A percentile compares a stretch with the other conserved stretches of the same genome.
These are phyloP conservation scores for Scrobipalpa costella DNA, from an alignment of 2,888 invertebrate genomes.

Conservation along the genomic window DNA sequence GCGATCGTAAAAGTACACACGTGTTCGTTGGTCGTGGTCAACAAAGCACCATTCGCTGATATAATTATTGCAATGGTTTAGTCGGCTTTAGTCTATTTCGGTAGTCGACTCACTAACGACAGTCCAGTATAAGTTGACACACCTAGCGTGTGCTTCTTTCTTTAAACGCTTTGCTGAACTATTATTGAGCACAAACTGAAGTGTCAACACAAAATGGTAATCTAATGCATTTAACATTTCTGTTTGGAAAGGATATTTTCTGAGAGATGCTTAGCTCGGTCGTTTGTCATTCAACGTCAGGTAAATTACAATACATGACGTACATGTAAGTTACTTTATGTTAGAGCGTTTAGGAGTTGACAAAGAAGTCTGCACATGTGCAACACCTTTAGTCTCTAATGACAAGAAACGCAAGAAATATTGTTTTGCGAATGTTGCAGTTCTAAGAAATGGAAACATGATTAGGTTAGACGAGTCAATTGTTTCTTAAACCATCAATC, in stretches of 20 bases:
- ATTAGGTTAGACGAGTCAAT: conserved; percentile 2
- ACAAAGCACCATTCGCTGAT: conserved; percentile 72
- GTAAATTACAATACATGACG: conserved; percentile 41
- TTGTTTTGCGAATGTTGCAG: conserved; percentile 2
- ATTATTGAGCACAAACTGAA: conserved; percentile 44
- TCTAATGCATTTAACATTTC: conserved; percentile 44
- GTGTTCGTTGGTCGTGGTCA: conserved; percentile 55
- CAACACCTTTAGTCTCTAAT: conserved; percentile 17
- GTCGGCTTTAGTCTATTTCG: conserved; percentile 64
- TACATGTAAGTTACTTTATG: conserved; percentile 30
- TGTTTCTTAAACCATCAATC: conserved; percentile 2
- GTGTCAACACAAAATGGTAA: conserved; percentile 52
- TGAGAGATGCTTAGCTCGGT: conserved; percentile 47
- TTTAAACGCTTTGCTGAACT: conserved; percentile 45
- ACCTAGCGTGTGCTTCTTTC: conserved; percentile 43
- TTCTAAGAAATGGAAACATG: conserved; percentile 7
- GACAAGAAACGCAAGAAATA: conserved; percentile 12
- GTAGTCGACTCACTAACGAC: conserved; percentile 61
- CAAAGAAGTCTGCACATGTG: conserved; percentile 30
- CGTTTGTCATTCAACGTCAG: conserved; percentile 52
- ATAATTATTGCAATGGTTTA: conserved; percentile 71
- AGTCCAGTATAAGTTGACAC: conserved; percentile 53
- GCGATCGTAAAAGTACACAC: conserved; percentile 49
- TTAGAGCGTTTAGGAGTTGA: conserved; percentile 35
- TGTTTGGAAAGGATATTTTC: conserved; percentile 58